These are phyloP conservation scores for Apeltes quadracus DNA, from an alignment of 2,113 vertebrate species.

Conservation along the genomic window DNA sequence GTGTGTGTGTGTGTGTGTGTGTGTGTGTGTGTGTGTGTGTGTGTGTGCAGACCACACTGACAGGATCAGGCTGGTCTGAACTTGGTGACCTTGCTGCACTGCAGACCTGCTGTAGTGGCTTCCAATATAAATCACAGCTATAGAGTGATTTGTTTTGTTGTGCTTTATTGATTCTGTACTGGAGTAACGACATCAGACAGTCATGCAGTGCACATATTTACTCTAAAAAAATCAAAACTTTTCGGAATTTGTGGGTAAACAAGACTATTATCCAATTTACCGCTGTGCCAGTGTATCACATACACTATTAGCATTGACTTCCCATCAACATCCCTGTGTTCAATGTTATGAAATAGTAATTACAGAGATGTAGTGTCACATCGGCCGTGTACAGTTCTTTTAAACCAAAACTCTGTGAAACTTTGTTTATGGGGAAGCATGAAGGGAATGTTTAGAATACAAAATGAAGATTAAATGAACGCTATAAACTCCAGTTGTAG, in stretches of 20 bases:
- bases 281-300: background rate
- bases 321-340: background rate
- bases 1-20: conserved; percentile 14
- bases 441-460: background rate
- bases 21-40: conserved; percentile 9
- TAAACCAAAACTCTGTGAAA: background rate
- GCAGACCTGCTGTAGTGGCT: conserved; percentile 46
- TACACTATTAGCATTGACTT: background rate
- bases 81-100: conserved; percentile 54
- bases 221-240: conserved; percentile 5
- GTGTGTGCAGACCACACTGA: conserved; percentile 29
- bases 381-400: background rate
- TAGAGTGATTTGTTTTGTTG: conserved; percentile 32
- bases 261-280: background rate
- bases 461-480: background rate
- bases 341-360: background rate
- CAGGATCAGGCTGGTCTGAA: conserved; percentile 47
- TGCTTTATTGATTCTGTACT: conserved; percentile 47
- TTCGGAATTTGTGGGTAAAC: conserved; percentile 16
- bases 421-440: background rate
- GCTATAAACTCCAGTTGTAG: background rate
- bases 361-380: background rate
- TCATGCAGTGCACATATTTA: background rate
- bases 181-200: conserved; percentile 29
- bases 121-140: conserved; percentile 48